Percentiles rank a stretch among this genome's conserved stretches.
Conservation (phyloP, 2,888 invertebrate genomes). For the Tetropium fuscum region DNA sequence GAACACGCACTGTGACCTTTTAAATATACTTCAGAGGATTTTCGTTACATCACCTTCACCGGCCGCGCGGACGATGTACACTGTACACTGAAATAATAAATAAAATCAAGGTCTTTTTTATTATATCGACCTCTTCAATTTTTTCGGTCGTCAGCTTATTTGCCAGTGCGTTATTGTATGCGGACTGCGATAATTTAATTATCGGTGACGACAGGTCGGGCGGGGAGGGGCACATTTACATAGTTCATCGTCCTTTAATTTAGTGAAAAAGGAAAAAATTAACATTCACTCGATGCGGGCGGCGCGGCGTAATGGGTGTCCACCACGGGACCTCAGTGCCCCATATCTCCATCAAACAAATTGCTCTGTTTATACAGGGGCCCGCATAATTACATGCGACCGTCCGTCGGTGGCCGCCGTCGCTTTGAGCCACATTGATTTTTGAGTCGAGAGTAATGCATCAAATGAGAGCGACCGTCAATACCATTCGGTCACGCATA, state of each 20-base stretch:
- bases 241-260: conserved; percentile 26
- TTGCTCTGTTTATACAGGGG: neutral
- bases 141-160: conserved; percentile 13
- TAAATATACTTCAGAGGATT: neutral
- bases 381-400: conserved; percentile 6
- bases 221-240: conserved; percentile 22
- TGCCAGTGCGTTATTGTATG: conserved; percentile 19
- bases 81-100: conserved; percentile 1
- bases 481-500: too few species aligned
- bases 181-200: conserved; percentile 29
- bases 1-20: neutral
- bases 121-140: conserved; percentile 11
- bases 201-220: conserved; percentile 19
- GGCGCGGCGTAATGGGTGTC: conserved; percentile 1
- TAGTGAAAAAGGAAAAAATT: conserved; percentile 5
- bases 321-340: conserved; percentile 15
- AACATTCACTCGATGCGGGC: conserved; percentile 8
- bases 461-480: too few species aligned
- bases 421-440: neutral
- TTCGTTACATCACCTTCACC: neutral
- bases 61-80: neutral
- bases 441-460: too few species aligned
- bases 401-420: too few species aligned
- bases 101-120: conserved; percentile 1
- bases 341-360: conserved; percentile 10